Conservation (phyloP, 2,797 vertebrate genomes). For the Moxostoma hubbsi region DNA sequence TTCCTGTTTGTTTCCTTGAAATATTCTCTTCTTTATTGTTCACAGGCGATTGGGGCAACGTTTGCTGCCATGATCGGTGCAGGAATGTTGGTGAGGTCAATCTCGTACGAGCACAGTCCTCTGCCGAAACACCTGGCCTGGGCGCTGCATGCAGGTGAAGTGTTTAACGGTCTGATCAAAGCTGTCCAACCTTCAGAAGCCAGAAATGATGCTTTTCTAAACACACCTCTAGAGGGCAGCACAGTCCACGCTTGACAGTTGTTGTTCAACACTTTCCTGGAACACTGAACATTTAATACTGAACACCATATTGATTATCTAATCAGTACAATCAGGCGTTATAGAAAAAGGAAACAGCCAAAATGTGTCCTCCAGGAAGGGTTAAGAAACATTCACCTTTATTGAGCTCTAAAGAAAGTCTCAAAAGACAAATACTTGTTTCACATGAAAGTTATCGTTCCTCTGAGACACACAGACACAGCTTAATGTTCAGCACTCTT, state of each 20-base stretch:
- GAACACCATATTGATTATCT: too few species aligned
- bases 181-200: too few species aligned
- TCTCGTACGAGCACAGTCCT: slow-evolving; percentile 88
- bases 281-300: too few species aligned
- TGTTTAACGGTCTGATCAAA: background rate
- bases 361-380: too few species aligned
- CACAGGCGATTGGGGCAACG: slow-evolving; percentile 90
- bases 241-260: background rate
- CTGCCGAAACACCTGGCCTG: slow-evolving; percentile 90
- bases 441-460: too few species aligned
- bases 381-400: too few species aligned
- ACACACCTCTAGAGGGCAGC: slow-evolving; percentile 13
- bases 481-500: background rate
- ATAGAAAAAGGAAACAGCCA: too few species aligned
- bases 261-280: background rate
- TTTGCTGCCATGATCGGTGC: slow-evolving; percentile 95
- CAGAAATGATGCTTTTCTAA: background rate
- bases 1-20: too few species aligned
- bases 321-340: too few species aligned
- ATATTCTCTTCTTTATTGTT: slow-evolving; percentile 23
- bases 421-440: too few species aligned
- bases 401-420: too few species aligned
- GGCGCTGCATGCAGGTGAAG: slow-evolving; percentile 91
- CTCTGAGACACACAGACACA: too few species aligned
- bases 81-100: slow-evolving; percentile 88